A percentile compares a stretch with the other conserved stretches of the same genome.
phyloP scores from a whole-genome alignment of 2,888 invertebrate species.

The Eremobia ochroleuca region DNA sequence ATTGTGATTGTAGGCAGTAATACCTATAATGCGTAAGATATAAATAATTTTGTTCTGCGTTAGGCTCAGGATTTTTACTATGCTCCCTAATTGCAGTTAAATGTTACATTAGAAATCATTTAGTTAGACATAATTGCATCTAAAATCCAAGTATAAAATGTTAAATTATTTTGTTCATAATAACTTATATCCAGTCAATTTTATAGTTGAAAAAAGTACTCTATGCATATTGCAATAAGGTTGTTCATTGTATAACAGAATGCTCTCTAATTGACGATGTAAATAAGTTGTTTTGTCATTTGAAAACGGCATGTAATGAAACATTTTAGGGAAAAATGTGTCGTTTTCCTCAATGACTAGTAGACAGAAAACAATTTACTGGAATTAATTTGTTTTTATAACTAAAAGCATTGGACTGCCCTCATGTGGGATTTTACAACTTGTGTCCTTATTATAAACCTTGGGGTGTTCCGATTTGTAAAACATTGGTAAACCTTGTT shows the following conservation, averaged over 20 bases:
- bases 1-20: not conserved
- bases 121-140: slow-evolving; percentile 35
- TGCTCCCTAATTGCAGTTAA: not conserved
- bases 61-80: not conserved
- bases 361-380: slow-evolving; percentile 34
- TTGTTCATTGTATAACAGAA: slow-evolving; percentile 23
- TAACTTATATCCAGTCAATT: slow-evolving; percentile 16
- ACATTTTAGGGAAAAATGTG: slow-evolving; percentile 44
- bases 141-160: slow-evolving; percentile 2
- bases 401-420: slow-evolving; percentile 53
- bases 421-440: slow-evolving; percentile 57
- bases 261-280: slow-evolving; percentile 53
- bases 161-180: not conserved
- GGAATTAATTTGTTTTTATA: slow-evolving; percentile 43
- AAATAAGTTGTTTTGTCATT: slow-evolving; percentile 46
- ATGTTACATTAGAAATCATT: slow-evolving; percentile 7
- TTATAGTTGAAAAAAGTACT: slow-evolving; percentile 27
- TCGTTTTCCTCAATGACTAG: slow-evolving; percentile 51
- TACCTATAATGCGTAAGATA: slow-evolving; percentile 1
- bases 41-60: slow-evolving; percentile 3
- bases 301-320: slow-evolving; percentile 13
- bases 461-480: slow-evolving; percentile 35
- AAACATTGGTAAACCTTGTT: slow-evolving; percentile 12
- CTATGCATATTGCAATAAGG: not conserved
- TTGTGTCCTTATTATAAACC: slow-evolving; percentile 47